A percentile compares a stretch with the other conserved stretches of the same genome.
These are phyloP conservation scores for Eristalinus sepulchralis DNA, from an alignment of 2,888 invertebrate species.

Conservation along the genomic window DNA sequence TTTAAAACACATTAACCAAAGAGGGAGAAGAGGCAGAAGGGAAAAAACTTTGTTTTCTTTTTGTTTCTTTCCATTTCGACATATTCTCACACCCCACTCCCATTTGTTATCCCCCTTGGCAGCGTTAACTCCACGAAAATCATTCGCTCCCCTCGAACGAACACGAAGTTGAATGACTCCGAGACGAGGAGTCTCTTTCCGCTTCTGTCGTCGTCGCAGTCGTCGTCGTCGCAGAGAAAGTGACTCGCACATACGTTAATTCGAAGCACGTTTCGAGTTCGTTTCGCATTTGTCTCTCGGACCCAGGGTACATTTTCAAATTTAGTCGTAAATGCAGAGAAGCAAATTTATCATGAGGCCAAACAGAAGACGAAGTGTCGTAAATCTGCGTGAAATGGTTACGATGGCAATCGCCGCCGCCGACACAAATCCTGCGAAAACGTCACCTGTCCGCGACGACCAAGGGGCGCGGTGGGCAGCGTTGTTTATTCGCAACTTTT, in stretches of 20 bases:
- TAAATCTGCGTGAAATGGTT: conserved; percentile 46
- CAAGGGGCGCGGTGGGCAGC: background rate
- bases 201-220: conserved; percentile 1
- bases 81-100: conserved; percentile 55
- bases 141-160: conserved; percentile 19
- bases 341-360: conserved; percentile 49
- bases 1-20: conserved; percentile 21
- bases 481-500: conserved; percentile 20
- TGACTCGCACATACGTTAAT: background rate
- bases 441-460: conserved; percentile 27
- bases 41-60: background rate
- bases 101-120: conserved; percentile 28
- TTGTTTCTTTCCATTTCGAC: conserved; percentile 58
- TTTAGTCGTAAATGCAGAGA: conserved; percentile 18
- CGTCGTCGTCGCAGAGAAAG: conserved; percentile 7
- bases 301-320: conserved; percentile 21
- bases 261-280: background rate
- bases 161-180: conserved; percentile 56
- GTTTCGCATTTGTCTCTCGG: conserved; percentile 9
- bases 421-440: conserved; percentile 10
- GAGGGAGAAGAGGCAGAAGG: too few relatives aligned
- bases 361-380: conserved; percentile 27
- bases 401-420: conserved; percentile 15
- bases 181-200: conserved; percentile 19
- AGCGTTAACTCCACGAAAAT: conserved; percentile 10